These are phyloP conservation scores for Melanargia galathea DNA, from an alignment of 2,888 invertebrate species.

Conservation along the genomic window DNA sequence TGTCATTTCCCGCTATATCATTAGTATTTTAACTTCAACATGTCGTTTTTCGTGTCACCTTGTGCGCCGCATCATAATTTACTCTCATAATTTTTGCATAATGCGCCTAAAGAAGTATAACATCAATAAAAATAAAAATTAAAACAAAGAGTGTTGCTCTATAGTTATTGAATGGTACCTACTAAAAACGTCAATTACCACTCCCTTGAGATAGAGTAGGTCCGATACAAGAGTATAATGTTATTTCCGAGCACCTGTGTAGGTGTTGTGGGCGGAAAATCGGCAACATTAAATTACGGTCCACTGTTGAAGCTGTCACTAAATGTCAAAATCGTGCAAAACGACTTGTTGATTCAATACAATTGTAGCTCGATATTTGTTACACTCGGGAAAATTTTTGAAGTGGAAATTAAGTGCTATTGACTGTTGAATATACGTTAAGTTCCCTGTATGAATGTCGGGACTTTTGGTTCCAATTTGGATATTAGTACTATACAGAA, in stretches of 20 bases:
- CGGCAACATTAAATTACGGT: slow-evolving; percentile 36
- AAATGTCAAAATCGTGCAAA: slow-evolving; percentile 41
- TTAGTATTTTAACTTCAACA: too few species aligned
- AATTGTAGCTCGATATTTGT: slow-evolving; percentile 22
- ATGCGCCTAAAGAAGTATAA: too few species aligned
- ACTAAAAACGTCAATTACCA: slow-evolving; percentile 27
- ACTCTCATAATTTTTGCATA: too few species aligned
- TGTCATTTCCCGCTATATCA: too few species aligned
- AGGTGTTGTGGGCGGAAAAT: slow-evolving; percentile 39
- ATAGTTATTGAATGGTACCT: background rate
- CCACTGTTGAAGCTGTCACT: slow-evolving; percentile 32
- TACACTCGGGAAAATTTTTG: background rate
- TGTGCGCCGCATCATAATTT: too few species aligned
- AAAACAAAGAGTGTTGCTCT: background rate
- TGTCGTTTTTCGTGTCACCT: too few species aligned
- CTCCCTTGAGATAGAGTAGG: slow-evolving; percentile 24
- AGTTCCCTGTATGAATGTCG: too few species aligned
- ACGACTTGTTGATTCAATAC: slow-evolving; percentile 37
- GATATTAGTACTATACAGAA: too few species aligned
- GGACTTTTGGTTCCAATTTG: too few species aligned
- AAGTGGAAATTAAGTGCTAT: too few species aligned
- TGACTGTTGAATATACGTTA: too few species aligned
- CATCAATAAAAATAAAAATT: background rate
- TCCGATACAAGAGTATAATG: slow-evolving; percentile 31
- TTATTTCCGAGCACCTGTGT: slow-evolving; percentile 38